Percentiles rank a stretch among this genome's conserved stretches.
Evolutionary conservation across 2,888 invertebrate species (phyloP).

Genomic region (Yponomeuta cagnagella): DNA sequence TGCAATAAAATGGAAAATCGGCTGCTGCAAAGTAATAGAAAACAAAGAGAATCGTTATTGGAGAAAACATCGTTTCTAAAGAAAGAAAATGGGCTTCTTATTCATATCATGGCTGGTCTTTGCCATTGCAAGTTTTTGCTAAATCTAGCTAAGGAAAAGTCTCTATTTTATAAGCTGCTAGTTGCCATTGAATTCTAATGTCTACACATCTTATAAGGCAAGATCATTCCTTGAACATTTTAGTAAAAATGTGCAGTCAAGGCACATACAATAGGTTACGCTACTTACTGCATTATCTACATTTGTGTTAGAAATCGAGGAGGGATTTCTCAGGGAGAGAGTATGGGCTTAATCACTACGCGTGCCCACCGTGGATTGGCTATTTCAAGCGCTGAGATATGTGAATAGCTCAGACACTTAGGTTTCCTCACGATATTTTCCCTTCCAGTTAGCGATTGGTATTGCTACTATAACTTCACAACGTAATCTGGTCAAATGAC

Average conservation of each 20-base stretch:
- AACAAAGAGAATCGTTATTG: not conserved
- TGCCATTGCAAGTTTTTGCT: not conserved
- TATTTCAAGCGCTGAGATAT: too few species aligned
- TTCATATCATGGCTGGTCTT: not conserved
- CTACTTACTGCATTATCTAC: not conserved
- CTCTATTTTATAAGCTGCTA: not conserved
- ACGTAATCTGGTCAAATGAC: too few species aligned
- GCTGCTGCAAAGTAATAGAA: not conserved
- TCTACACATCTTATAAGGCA: not conserved
- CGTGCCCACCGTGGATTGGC: too few species aligned
- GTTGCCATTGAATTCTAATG: not conserved
- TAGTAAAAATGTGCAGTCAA: not conserved
- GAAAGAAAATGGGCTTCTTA: not conserved
- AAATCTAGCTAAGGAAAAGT: not conserved
- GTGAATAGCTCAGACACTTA: too few species aligned
- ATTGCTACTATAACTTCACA: too few species aligned
- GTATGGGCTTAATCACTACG: too few species aligned
- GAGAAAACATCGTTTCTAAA: not conserved
- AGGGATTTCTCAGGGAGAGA: too few species aligned
- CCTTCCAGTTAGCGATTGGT: too few species aligned
- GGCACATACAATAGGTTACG: not conserved
- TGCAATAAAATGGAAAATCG: not conserved
- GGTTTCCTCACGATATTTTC: too few species aligned
- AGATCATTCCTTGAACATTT: not conserved
- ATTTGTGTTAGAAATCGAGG: not conserved